A percentile compares a stretch with the other conserved stretches of the same genome.
These are phyloP conservation scores for Chelon auratus DNA, from an alignment of 2,797 vertebrate species.

Conservation along the genomic window DNA sequence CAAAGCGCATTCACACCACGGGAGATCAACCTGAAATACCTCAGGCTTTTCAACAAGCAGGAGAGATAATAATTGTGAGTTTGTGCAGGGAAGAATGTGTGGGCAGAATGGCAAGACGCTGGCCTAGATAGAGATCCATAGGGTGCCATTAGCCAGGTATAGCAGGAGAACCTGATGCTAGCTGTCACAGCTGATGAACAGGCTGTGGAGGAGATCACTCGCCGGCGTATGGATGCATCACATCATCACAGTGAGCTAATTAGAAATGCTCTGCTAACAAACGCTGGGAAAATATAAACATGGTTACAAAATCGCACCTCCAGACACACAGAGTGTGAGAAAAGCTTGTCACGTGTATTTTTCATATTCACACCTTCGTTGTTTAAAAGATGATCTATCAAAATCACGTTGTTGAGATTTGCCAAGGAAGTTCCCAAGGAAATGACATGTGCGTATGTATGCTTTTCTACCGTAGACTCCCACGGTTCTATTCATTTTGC, in stretches of 20 bases:
- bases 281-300: slow-evolving; percentile 30
- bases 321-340: slow-evolving; percentile 8
- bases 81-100: slow-evolving; percentile 52
- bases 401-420: too few species aligned
- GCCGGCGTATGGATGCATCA: slow-evolving; percentile 32
- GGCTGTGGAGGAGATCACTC: slow-evolving; percentile 50
- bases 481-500: too few species aligned
- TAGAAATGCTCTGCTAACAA: slow-evolving; percentile 37
- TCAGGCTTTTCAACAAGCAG: slow-evolving; percentile 49
- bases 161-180: slow-evolving; percentile 48
- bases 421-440: too few species aligned
- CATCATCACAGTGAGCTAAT: slow-evolving; percentile 50
- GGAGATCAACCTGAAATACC: slow-evolving; percentile 65
- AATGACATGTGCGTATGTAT: too few species aligned
- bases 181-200: slow-evolving; percentile 63
- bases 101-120: slow-evolving; percentile 48
- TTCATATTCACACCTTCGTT: neutral
- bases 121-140: slow-evolving; percentile 73
- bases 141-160: slow-evolving; percentile 71
- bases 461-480: too few species aligned
- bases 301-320: slow-evolving; percentile 20
- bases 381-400: neutral
- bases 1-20: slow-evolving; percentile 46
- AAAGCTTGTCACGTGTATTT: slow-evolving; percentile 11
- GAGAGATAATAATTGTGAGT: slow-evolving; percentile 40